Conservation (phyloP, 2,888 invertebrate species). For the Drosophila dives region DNA sequence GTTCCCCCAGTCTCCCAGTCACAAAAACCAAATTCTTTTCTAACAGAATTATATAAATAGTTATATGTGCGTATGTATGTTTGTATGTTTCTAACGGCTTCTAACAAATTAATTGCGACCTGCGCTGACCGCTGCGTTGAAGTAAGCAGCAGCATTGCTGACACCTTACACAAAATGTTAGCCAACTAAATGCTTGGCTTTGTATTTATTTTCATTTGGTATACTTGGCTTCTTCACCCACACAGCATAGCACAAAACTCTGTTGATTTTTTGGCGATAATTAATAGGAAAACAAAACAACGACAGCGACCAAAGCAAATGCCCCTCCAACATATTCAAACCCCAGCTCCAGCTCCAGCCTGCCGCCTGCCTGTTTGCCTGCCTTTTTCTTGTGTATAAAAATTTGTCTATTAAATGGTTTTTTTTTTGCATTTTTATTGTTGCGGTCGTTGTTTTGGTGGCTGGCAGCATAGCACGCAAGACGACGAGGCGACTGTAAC, state of each 20-base stretch:
- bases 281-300: constrained; percentile 68
- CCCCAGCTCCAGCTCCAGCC: constrained; percentile 7
- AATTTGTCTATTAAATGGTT: constrained; percentile 66
- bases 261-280: constrained; percentile 59
- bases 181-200: constrained; percentile 23
- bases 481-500: constrained; percentile 19
- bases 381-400: constrained; percentile 61
- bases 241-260: constrained; percentile 38
- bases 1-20: constrained; percentile 32
- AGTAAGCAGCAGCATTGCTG: constrained; percentile 1
- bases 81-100: constrained; percentile 5
- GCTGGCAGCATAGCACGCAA: constrained; percentile 57
- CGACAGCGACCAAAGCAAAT: constrained; percentile 30
- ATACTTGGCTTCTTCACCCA: constrained; percentile 52
- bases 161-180: constrained; percentile 31
- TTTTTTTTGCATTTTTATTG: constrained; percentile 22
- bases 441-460: constrained; percentile 18
- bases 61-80: neutral
- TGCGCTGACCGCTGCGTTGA: constrained; percentile 38
- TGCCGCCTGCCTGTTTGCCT: constrained; percentile 6
- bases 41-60: neutral
- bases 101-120: constrained; percentile 51
- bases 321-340: neutral
- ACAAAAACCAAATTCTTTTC: neutral
- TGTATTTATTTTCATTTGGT: constrained; percentile 51